These are phyloP conservation scores for Etheostoma perlongum DNA, from an alignment of 2,797 vertebrate species.

Conservation along the genomic window DNA sequence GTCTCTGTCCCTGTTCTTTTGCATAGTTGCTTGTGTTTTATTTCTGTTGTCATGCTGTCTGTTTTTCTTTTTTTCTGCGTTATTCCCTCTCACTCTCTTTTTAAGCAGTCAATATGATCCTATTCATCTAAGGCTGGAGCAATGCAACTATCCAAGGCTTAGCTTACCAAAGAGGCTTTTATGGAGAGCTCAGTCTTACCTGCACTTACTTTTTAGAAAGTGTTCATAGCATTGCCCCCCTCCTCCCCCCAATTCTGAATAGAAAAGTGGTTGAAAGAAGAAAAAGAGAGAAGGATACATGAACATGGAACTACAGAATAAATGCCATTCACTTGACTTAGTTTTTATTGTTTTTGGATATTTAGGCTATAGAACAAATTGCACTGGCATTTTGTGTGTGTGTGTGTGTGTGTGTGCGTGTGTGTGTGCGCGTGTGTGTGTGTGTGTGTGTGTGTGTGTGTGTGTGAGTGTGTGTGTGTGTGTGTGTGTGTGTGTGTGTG, in stretches of 20 bases:
- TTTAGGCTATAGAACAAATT: background rate
- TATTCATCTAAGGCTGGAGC: conserved; percentile 48
- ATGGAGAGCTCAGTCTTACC: conserved; percentile 28
- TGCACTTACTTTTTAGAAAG: conserved; percentile 41
- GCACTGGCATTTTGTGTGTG: background rate
- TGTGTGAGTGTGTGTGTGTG: background rate
- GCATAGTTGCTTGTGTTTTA: conserved; percentile 28
- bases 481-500: background rate
- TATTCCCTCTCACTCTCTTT: conserved; percentile 8
- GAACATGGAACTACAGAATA: too few species aligned
- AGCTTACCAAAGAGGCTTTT: conserved; percentile 56
- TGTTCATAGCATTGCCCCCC: conserved; percentile 17
- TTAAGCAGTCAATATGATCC: conserved; percentile 50
- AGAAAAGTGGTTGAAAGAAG: too few species aligned
- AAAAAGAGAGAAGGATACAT: too few species aligned
- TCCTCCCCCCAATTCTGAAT: too few species aligned
- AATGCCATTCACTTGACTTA: too few species aligned
- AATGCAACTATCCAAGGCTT: conserved; percentile 48
- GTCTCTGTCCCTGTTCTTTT: conserved; percentile 39
- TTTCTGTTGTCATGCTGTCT: conserved; percentile 20
- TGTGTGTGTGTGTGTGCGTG: too few species aligned
- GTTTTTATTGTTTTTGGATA: background rate
- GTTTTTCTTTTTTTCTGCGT: conserved; percentile 1
- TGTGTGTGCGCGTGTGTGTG: background rate
- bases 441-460: background rate